Base-by-base conservation (phyloP, 1,140 invertebrate species). In the Ceratina calcarata region DNA sequence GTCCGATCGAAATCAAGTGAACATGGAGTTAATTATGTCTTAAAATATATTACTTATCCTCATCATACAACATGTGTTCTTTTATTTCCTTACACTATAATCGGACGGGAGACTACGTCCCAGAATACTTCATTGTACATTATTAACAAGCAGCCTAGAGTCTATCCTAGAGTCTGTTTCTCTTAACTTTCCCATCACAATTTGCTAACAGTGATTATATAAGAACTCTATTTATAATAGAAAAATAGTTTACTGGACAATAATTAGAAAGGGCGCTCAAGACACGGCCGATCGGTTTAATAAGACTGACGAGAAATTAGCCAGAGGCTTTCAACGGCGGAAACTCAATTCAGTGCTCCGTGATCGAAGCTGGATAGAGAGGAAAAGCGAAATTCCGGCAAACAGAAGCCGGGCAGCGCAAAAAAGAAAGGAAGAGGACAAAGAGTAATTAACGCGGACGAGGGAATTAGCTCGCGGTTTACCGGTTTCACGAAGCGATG, bases 401-500 rank as follows among this genome's bases (percentile, higher is more conserved):
- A 68, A 68, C 66, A 68, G 66, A n/a, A 53, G 10, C 15, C 69
- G n/a, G 22, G 22, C 20, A n/a, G 16, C 16, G 13, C 15, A 7
- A 24, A 2, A 53, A 71, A 78, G 53, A 22, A 20, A 71, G 13
- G 49, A 27, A 61, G 20, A 18, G 68, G 49, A 27, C 64, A 67
- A 55, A 71, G 68, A 57, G 76, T 78, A 78, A 78, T 78, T 78
- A 72, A 72, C 76, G 58, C 15, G 3, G 32, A 58, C 15, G 3
- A 22, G 51, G 27, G 58, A 71, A 78, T 78, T 78, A 78, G 58
- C 49, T 45, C 49, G 76, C 27, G 76, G 76, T 78, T 78, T 64
- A 71, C 71, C 71, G 76, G 68, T 71, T 78, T 78, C 76, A 55
- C 58, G 20, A 60, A n/a, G 68, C 37, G 76, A 78, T 64, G 68